These are phyloP conservation scores for Taeniopygia guttata DNA, from an alignment of 2,797 vertebrate species.

Conservation along the genomic window DNA sequence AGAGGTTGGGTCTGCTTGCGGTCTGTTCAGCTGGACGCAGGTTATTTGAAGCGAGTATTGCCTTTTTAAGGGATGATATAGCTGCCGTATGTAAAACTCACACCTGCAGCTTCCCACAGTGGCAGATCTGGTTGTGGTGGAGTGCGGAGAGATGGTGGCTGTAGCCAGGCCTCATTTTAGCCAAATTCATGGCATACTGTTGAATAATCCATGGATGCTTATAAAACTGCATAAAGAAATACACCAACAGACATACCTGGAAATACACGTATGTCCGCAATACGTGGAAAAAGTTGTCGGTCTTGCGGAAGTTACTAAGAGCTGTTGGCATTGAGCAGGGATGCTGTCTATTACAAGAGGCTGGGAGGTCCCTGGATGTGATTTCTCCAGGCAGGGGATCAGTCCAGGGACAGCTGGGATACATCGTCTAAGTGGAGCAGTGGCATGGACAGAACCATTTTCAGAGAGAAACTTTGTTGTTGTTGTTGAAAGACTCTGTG, in stretches of 20 bases:
- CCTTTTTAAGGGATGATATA: fast-evolving
- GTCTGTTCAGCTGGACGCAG: neutral
- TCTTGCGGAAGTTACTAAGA: neutral
- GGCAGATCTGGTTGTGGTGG: neutral
- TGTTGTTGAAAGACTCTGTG: neutral
- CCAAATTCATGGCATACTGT: fast-evolving
- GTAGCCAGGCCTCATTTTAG: neutral
- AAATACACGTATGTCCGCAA: fast-evolving
- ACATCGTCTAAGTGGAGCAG: fast-evolving
- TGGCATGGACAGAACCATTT: fast-evolving
- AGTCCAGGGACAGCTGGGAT: fast-evolving
- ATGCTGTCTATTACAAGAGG: neutral
- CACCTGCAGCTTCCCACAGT: neutral
- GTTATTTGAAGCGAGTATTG: fast-evolving
- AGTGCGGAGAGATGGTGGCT: fast-evolving
- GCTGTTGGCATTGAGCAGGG: neutral
- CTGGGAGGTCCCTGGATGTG: fast-evolving
- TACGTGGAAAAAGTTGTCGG: fast-evolving
- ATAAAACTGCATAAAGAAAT: neutral
- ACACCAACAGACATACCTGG: fast-evolving
- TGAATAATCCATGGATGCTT: neutral
- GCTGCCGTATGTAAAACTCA: neutral
- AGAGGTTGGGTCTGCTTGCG: neutral
- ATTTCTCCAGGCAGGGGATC: neutral
- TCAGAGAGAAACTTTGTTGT: neutral